These are phyloP conservation scores for Desoria tigrina DNA, from an alignment of 2,888 invertebrate species.

Conservation along the genomic window DNA sequence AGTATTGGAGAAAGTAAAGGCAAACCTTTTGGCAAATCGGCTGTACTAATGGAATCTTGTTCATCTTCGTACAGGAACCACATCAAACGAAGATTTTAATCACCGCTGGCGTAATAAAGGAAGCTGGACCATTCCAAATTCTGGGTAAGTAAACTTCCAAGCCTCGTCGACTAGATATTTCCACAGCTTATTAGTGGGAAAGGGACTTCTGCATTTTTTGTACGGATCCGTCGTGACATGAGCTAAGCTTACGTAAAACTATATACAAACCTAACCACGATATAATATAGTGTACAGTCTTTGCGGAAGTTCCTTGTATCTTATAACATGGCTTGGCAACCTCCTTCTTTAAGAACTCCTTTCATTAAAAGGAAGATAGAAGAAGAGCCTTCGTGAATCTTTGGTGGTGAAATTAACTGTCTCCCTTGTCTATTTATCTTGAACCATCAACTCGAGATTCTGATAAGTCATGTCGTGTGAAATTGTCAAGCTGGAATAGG, in stretches of 20 bases:
- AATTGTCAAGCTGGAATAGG: neutral
- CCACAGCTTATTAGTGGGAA: neutral
- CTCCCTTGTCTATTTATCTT: conserved; percentile 6
- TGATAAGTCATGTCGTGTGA: conserved; percentile 12
- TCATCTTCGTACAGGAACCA: too few relatives aligned
- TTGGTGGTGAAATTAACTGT: conserved; percentile 9
- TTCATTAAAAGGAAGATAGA: neutral
- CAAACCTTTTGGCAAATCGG: too few relatives aligned
- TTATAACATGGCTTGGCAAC: neutral
- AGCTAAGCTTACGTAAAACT: too few relatives aligned
- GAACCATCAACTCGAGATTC: conserved; percentile 3
- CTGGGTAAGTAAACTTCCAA: neutral
- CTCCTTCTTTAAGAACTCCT: neutral
- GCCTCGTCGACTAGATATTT: neutral
- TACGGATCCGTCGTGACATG: neutral
- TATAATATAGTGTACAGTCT: too few relatives aligned
- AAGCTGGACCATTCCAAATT: neutral
- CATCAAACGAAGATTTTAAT: too few relatives aligned
- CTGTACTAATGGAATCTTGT: too few relatives aligned
- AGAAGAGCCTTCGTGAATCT: neutral
- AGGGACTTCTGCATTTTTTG: neutral
- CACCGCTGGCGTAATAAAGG: too few relatives aligned
- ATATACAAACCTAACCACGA: too few relatives aligned
- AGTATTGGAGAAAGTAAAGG: too few relatives aligned
- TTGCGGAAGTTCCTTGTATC: neutral